Conservation (phyloP, 2,113 vertebrate genomes). For the Oreochromis niloticus region DNA sequence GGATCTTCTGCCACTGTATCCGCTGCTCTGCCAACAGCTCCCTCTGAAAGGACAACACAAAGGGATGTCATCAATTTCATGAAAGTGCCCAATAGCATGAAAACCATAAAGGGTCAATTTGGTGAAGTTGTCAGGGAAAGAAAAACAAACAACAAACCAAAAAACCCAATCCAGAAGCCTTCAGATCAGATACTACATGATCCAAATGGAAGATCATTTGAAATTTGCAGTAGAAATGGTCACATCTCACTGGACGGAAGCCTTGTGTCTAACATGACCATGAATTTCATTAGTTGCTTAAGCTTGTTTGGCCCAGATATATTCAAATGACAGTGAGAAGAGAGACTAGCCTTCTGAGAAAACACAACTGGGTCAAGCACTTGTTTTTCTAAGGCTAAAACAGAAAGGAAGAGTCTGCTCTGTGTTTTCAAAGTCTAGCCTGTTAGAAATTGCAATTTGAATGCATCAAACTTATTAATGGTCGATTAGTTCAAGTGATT, state of each 20-base stretch:
- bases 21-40: conserved; percentile 70
- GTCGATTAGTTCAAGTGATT: not conserved
- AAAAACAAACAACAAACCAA: not conserved
- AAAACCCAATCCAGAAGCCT: not conserved
- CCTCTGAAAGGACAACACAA: conserved; percentile 71
- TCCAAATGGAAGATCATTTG: not conserved
- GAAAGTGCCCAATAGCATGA: not conserved
- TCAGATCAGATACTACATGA: not conserved
- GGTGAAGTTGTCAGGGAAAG: not conserved
- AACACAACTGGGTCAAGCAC: not conserved
- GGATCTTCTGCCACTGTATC: conserved; percentile 64
- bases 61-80: not conserved
- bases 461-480: not conserved
- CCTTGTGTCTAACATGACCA: not conserved
- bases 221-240: not conserved
- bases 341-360: not conserved
- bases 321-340: not conserved
- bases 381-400: not conserved
- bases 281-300: not conserved
- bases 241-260: not conserved
- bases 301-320: not conserved
- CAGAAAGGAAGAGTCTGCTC: not conserved
- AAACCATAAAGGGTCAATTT: not conserved
- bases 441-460: not conserved
- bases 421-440: no score